These are phyloP conservation scores for Tryphoninae sp. DNA, from an alignment of 2,888 invertebrate species.

Conservation along the genomic window DNA sequence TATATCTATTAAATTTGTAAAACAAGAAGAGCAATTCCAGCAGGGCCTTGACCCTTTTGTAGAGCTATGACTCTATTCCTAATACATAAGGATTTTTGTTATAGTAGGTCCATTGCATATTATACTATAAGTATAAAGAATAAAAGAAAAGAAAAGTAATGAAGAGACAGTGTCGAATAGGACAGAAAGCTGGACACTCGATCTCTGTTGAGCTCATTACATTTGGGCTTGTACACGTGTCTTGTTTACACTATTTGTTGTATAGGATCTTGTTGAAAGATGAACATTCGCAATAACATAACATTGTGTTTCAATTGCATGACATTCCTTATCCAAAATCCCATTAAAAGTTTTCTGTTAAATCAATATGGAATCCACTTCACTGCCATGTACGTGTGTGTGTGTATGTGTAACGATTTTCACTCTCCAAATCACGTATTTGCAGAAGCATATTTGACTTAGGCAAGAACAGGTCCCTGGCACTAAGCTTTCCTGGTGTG, in stretches of 20 bases:
- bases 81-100: constrained; percentile 69
- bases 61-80: constrained; percentile 60
- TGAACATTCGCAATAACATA: constrained; percentile 76
- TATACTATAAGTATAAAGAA: constrained; percentile 57
- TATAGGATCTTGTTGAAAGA: constrained; percentile 77
- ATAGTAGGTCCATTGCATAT: constrained; percentile 65
- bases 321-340: constrained; percentile 37
- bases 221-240: constrained; percentile 65
- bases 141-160: constrained; percentile 25
- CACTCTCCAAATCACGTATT: constrained; percentile 1
- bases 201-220: constrained; percentile 43
- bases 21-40: constrained; percentile 42
- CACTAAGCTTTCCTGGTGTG: too few species aligned
- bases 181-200: constrained; percentile 50
- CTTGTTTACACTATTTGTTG: constrained; percentile 77
- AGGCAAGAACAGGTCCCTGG: not conserved
- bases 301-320: constrained; percentile 58
- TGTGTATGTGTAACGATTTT: not conserved
- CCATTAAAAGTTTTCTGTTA: not conserved
- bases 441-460: not conserved
- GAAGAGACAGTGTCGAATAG: constrained; percentile 30
- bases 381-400: too few species aligned
- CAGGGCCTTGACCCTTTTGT: constrained; percentile 17
- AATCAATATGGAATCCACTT: too few species aligned
- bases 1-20: constrained; percentile 28